Conservation (phyloP, 2,113 vertebrate genomes). For the Tragelaphus strepsiceros region DNA sequence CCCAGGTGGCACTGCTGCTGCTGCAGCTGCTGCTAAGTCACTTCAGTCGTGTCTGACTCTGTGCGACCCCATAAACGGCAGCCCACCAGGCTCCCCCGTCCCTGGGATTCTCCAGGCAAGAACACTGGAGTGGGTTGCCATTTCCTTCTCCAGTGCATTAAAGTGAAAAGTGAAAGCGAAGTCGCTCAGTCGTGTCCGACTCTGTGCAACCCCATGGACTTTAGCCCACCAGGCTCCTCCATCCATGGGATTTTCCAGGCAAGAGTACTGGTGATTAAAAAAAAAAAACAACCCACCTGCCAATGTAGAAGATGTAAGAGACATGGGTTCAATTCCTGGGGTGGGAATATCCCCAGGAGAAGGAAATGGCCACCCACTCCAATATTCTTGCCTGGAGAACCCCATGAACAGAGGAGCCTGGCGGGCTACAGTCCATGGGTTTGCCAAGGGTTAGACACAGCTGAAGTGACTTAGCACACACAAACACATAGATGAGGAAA, state of each 20-base stretch:
- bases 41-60: too few relatives aligned
- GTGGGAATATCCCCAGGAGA: not conserved
- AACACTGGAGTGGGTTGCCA: too few relatives aligned
- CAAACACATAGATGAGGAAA: not conserved
- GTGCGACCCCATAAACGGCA: too few relatives aligned
- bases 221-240: too few relatives aligned
- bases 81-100: too few relatives aligned
- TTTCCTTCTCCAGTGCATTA: too few relatives aligned
- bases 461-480: not conserved
- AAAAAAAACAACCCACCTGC: not conserved
- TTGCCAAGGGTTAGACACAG: not conserved
- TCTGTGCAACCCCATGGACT: too few relatives aligned
- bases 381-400: not conserved
- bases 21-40: too few relatives aligned
- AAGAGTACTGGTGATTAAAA: not conserved
- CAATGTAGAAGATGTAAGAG: not conserved
- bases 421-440: not conserved
- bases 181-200: too few relatives aligned
- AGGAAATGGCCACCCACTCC: not conserved
- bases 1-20: not conserved
- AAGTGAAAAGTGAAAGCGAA: too few relatives aligned
- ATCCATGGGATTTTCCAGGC: too few relatives aligned
- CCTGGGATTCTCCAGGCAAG: too few relatives aligned
- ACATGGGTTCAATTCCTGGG: not conserved
- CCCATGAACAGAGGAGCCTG: not conserved